Base-by-base conservation (phyloP, 92 coral and sea anemone genomes). In the Pocillopora meandrina region DNA sequence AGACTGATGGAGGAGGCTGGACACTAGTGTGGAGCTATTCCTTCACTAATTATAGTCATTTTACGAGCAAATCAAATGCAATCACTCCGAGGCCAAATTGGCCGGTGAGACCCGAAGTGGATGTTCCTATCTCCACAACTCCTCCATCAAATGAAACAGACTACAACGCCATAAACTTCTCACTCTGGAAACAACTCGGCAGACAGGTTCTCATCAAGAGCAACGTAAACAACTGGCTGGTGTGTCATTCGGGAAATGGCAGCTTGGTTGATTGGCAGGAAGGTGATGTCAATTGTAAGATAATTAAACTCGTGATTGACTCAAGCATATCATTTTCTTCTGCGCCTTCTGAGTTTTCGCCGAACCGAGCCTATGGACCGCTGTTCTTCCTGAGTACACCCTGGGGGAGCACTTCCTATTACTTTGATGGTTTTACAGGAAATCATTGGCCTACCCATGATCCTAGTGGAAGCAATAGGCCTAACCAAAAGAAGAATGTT, bases 211-310 rank as follows among this genome's bases (percentile, higher is more conserved):
- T 92, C 84, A 86, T 92, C 78, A 89, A 85, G 75, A 89, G 92
- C 65, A 92, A 85, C 80, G 82, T 92, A 15, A 92, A 92, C 82
- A 86, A 92, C 70, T 92, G 95, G 95, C 67, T 92, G 83, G 73
- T 75, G 56, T 92, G 95, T 68, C 20, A 82, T 34, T 83, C 91
- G 12, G 91, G 84, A 82, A 64, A 56, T 10, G 88, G 93, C 65
- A 85, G 85, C 65, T 72, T 90, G 10, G 90, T 90, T 42, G 82
- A 87, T 86, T 86, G 89, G 92, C 72, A 78, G 56, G 56, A 58
- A 20, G 92, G 89, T 21, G 47, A 61, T 0, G 5, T 89, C 2
- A 79, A 20, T 80, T 89, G 92, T 16, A 80, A 33, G 57, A 73
- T 82, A 16, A 65, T 74, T n/a, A 52, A 84, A 66, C 78, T 9